Conservation (phyloP, 92 coral and sea anemone species). For the Parazoanthus swiftii region DNA sequence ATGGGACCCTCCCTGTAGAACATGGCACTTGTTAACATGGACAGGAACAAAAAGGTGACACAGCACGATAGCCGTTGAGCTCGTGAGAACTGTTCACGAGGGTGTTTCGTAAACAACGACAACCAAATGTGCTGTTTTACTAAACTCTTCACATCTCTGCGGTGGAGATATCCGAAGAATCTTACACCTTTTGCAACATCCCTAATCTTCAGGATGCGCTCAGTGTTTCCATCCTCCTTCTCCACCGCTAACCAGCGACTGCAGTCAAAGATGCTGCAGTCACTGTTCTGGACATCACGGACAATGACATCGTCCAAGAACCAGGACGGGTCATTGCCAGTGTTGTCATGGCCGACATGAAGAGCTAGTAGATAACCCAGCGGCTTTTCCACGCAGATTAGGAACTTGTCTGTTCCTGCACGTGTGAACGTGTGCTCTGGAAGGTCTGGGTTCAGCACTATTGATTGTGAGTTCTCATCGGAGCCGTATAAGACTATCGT, state of each 20-base stretch:
- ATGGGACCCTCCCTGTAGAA: no score
- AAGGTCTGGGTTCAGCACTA: no score
- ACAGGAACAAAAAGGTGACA: conserved; percentile 46
- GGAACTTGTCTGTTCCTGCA: no score
- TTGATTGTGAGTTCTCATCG: no score
- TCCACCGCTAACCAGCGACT: conserved; percentile 63
- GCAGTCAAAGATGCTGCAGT: conserved; percentile 43
- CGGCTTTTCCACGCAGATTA: no score
- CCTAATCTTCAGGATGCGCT: conserved; percentile 43
- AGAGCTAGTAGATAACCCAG: no score
- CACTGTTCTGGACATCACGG: conserved; percentile 42
- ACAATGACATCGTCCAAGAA: conserved; percentile 47
- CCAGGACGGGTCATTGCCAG: conserved; percentile 56
- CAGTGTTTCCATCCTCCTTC: conserved; percentile 53
- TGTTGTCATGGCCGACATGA: no score
- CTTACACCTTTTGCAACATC: not conserved
- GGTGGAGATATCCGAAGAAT: conserved; percentile 32
- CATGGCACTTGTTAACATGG: conserved; percentile 35
- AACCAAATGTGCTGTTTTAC: conserved; percentile 60
- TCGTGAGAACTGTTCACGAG: conserved; percentile 48
- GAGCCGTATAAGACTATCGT: no score
- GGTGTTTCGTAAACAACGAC: conserved; percentile 52
- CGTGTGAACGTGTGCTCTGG: no score
- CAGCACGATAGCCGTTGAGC: conserved; percentile 66
- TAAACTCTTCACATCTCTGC: conserved; percentile 34